phyloP scores from a whole-genome alignment of 2,888 invertebrate species.

The Lithophane semibrunnea region DNA sequence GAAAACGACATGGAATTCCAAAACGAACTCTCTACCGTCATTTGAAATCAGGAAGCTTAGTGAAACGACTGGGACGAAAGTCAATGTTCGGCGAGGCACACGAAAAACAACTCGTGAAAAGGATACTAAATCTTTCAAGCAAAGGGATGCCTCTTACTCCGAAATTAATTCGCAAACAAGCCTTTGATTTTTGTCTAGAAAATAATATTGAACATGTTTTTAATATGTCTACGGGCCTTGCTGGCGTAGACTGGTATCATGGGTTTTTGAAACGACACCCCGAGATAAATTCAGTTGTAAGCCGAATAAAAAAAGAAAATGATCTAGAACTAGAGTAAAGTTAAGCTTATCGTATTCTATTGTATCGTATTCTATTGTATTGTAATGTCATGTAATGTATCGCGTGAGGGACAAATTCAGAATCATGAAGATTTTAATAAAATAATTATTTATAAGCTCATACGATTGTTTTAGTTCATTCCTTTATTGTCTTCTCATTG shows the following conservation, averaged over 20 bases:
- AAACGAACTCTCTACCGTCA: slow-evolving; percentile 2
- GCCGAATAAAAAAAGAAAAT: background rate
- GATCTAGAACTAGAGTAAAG: background rate
- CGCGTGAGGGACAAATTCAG: background rate
- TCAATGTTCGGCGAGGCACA: background rate
- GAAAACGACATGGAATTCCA: background rate
- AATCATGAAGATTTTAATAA: slow-evolving; percentile 4
- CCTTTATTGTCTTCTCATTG: background rate
- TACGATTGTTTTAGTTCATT: background rate
- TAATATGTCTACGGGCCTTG: background rate
- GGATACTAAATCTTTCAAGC: background rate
- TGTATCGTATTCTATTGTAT: background rate
- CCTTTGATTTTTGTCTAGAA: slow-evolving; percentile 18
- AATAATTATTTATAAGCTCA: background rate
- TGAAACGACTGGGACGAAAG: background rate
- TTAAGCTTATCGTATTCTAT: background rate
- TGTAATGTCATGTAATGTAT: background rate
- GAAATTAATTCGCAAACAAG: slow-evolving; percentile 21
- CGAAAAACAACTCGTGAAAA: slow-evolving; percentile 11
- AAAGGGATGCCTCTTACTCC: background rate
- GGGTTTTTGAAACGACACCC: slow-evolving; percentile 17
- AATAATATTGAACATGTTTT: slow-evolving; percentile 16
- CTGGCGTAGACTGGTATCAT: background rate
- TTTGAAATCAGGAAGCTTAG: slow-evolving; percentile 3
- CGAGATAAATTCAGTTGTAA: background rate